These are phyloP conservation scores for Oreohelix idahoensis DNA, from an alignment of 1,140 invertebrate genomes.

Conservation along the genomic window DNA sequence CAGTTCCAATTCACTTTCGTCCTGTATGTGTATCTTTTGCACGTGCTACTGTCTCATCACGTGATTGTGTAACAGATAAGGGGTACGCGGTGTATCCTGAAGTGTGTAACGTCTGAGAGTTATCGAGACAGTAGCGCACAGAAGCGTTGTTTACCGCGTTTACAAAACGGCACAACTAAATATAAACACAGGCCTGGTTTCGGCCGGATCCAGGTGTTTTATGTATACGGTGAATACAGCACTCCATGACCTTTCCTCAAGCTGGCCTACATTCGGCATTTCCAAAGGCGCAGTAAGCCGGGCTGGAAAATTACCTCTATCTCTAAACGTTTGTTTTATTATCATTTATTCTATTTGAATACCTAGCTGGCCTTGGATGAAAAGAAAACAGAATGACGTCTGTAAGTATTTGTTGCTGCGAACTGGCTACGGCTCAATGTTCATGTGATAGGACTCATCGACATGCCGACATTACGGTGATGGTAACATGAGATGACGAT, in stretches of 20 bases:
- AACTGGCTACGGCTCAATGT: no score
- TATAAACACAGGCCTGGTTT: constrained; percentile 3
- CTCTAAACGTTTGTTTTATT: not conserved
- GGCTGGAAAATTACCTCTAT: not conserved
- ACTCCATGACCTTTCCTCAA: not conserved
- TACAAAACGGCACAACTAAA: not conserved
- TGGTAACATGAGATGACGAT: no score
- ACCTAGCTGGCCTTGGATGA: no score
- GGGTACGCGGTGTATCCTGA: not conserved
- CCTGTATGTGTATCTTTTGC: no score
- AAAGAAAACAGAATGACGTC: no score
- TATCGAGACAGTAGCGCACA: not conserved
- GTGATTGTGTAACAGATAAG: not conserved
- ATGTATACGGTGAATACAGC: not conserved
- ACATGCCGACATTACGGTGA: no score
- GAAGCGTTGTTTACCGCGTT: not conserved
- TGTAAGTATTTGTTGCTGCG: no score
- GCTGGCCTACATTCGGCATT: not conserved
- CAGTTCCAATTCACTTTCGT: no score
- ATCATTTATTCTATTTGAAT: not conserved
- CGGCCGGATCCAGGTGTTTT: not conserved
- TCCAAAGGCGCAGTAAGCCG: not conserved
- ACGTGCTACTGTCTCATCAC: not conserved
- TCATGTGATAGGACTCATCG: no score
- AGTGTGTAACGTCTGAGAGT: not conserved